Evolutionary conservation across 2,113 vertebrate species (phyloP).

Genomic region (Platysteira castanea): DNA sequence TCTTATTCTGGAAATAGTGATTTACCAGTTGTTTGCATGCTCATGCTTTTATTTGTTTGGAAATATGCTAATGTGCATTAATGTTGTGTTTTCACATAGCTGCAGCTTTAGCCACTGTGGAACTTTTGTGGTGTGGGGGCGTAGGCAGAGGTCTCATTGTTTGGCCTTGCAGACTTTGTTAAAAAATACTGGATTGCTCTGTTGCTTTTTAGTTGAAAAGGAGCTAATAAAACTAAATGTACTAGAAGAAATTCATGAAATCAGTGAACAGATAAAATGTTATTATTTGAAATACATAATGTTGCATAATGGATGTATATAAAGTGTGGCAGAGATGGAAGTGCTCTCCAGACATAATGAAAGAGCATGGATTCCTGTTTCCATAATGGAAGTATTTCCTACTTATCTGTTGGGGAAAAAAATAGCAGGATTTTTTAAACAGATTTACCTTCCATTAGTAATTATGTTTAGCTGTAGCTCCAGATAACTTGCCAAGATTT

Average conservation of each 20-base stretch:
- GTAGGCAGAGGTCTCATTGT: neutral
- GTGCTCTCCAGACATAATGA: neutral
- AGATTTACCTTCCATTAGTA: constrained; percentile 30
- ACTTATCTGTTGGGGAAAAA: neutral
- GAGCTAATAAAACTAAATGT: constrained; percentile 24
- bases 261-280: neutral
- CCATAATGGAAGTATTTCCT: neutral
- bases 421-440: neutral
- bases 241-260: neutral
- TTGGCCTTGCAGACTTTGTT: neutral
- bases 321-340: neutral
- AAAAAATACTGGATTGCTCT: neutral
- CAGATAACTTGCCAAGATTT: neutral
- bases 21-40: neutral
- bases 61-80: neutral
- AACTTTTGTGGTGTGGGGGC: neutral
- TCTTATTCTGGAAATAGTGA: neutral
- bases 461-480: constrained; percentile 21
- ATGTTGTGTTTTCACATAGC: neutral
- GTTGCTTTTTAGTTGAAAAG: neutral
- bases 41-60: neutral
- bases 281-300: neutral
- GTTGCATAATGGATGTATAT: neutral
- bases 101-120: neutral
- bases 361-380: neutral